Percentiles rank a stretch among this genome's conserved stretches.
These are phyloP conservation scores for Melanotaenia trifasciata DNA, from an alignment of 2,797 vertebrate species.

Conservation along the genomic window DNA sequence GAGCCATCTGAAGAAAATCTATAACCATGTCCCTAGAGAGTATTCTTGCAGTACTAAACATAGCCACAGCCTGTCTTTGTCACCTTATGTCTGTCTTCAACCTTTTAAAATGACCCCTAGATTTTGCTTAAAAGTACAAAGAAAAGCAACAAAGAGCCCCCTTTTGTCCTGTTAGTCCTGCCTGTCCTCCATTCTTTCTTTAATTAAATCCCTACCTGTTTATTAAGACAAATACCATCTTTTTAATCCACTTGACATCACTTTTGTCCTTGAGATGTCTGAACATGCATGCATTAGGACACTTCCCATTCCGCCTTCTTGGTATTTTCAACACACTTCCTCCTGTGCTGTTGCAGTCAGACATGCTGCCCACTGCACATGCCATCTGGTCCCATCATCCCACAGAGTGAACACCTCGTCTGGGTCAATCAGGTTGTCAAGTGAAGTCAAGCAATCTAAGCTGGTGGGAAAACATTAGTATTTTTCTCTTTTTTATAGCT, in stretches of 20 bases:
- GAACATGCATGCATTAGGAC: slow-evolving; percentile 19
- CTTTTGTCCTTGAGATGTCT: slow-evolving; percentile 28
- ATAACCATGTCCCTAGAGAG: slow-evolving; percentile 11
- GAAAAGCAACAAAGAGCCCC: background rate
- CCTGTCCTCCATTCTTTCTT: slow-evolving; percentile 7
- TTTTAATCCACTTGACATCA: slow-evolving; percentile 25
- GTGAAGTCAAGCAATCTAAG: slow-evolving; percentile 39
- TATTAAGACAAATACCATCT: slow-evolving; percentile 21
- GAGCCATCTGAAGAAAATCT: slow-evolving; percentile 35
- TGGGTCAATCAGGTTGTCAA: slow-evolving; percentile 61
- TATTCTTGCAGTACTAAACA: slow-evolving; percentile 26
- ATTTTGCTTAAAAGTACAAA: slow-evolving; percentile 12
- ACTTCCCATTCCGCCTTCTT: slow-evolving; percentile 24
- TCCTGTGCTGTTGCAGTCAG: slow-evolving; percentile 59
- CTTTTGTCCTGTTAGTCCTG: slow-evolving; percentile 17
- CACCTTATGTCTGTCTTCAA: slow-evolving; percentile 21
- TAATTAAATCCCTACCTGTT: background rate
- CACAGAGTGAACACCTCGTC: slow-evolving; percentile 30
- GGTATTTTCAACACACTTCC: slow-evolving; percentile 28
- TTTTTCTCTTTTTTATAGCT: slow-evolving; percentile 7
- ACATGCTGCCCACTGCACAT: slow-evolving; percentile 58
- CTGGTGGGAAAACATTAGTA: slow-evolving; percentile 28
- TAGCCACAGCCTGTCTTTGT: slow-evolving; percentile 25
- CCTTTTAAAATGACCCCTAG: slow-evolving; percentile 19
- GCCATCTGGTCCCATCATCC: slow-evolving; percentile 74